Evolutionary conservation across 1,140 invertebrate species (phyloP).

Genomic region (Carposina sasakii): DNA sequence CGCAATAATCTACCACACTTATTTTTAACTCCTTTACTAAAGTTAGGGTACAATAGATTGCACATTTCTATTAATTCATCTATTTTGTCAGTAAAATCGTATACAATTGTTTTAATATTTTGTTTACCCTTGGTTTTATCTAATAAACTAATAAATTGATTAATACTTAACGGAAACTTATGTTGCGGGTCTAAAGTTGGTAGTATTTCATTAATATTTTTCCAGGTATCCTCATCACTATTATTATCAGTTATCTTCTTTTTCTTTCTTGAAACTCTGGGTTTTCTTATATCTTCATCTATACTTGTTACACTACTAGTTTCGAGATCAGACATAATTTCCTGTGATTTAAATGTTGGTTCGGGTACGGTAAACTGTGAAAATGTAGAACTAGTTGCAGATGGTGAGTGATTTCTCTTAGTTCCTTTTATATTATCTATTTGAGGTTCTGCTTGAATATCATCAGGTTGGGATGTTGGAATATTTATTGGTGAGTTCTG

Average conservation of each 20-base stretch:
- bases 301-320: too few species aligned
- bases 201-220: slow-evolving; percentile 18
- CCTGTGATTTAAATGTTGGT: too few species aligned
- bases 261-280: too few species aligned
- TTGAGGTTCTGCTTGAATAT: too few species aligned
- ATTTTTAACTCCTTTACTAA: slow-evolving; percentile 25
- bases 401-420: too few species aligned
- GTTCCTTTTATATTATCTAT: too few species aligned
- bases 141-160: slow-evolving; percentile 25
- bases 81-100: slow-evolving; percentile 19
- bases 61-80: slow-evolving; percentile 21
- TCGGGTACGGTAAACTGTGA: too few species aligned
- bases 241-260: slow-evolving; percentile 13
- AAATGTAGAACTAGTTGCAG: too few species aligned
- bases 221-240: slow-evolving; percentile 21
- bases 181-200: slow-evolving; percentile 12
- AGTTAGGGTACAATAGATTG: slow-evolving; percentile 17
- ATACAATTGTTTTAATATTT: slow-evolving; percentile 24
- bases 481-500: too few species aligned
- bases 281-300: too few species aligned
- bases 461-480: too few species aligned
- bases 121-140: slow-evolving; percentile 20
- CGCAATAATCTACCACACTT: slow-evolving; percentile 22
- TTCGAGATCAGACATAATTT: too few species aligned
- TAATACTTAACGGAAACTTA: slow-evolving; percentile 18